Evolutionary conservation across 2,888 invertebrate species (phyloP).

Genomic region (Nipponacmea schrenckii): DNA sequence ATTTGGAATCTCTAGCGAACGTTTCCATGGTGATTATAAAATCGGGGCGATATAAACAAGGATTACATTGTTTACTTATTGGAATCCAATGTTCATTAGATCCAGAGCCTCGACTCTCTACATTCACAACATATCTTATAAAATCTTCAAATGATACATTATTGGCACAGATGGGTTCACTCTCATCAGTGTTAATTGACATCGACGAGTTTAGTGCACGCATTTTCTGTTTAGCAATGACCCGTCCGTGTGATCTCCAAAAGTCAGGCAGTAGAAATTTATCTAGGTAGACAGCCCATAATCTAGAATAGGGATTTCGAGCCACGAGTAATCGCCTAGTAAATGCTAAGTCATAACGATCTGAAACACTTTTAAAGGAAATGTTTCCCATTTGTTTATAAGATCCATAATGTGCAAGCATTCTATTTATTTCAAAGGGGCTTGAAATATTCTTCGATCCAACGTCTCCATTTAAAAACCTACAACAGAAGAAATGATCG

Average conservation of each 20-base stretch:
- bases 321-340: constrained; percentile 24
- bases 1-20: constrained; percentile 13
- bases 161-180: background rate
- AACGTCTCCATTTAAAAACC: background rate
- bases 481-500: background rate
- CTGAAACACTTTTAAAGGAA: background rate
- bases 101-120: background rate
- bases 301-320: constrained; percentile 30
- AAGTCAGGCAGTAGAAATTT: constrained; percentile 33
- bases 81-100: constrained; percentile 19
- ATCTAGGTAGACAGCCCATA: constrained; percentile 33
- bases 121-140: background rate
- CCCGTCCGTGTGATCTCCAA: constrained; percentile 17
- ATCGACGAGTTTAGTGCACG: too few relatives aligned
- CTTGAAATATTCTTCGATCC: background rate
- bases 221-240: background rate
- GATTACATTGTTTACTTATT: constrained; percentile 15
- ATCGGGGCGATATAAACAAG: constrained; percentile 15
- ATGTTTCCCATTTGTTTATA: background rate
- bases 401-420: constrained; percentile 1
- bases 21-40: constrained; percentile 18
- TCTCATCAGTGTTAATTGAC: too few relatives aligned
- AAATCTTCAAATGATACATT: constrained; percentile 1
- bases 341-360: background rate
- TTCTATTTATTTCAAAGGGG: background rate